phyloP scores from a whole-genome alignment of 1,140 invertebrate genomes.

The Orchestia grillus region DNA sequence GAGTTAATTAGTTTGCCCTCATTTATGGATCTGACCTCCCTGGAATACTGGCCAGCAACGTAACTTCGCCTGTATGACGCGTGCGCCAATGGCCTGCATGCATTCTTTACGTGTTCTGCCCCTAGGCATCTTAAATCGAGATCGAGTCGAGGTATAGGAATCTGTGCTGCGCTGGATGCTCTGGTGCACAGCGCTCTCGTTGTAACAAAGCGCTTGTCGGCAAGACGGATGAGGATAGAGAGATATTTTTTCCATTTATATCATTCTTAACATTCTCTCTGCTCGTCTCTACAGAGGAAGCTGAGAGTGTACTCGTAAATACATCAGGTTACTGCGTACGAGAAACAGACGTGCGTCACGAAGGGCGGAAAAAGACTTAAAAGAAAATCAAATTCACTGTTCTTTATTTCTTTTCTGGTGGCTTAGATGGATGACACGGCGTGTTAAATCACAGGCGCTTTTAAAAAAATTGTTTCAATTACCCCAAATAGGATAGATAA shows the following conservation, averaged over 20 bases:
- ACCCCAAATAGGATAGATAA: not conserved
- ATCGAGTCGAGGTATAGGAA: not conserved
- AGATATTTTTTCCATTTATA: not conserved
- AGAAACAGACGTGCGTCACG: not conserved
- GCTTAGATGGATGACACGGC: not conserved
- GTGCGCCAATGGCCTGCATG: not conserved
- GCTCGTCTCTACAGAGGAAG: not conserved
- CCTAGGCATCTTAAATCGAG: not conserved
- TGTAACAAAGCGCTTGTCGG: not conserved
- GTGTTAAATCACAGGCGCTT: not conserved
- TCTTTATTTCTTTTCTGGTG: not conserved
- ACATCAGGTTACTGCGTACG: not conserved
- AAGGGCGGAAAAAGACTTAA: not conserved
- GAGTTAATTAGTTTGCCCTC: not conserved
- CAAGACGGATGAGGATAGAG: not conserved
- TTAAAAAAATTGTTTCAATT: not conserved
- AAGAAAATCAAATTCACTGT: not conserved
- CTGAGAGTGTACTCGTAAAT: no score
- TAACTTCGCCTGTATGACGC: not conserved
- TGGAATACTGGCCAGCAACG: not conserved
- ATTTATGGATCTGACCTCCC: not conserved
- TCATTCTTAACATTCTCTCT: not conserved
- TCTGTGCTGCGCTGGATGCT: not conserved
- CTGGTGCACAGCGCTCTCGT: not conserved
- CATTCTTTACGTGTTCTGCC: not conserved